Evolutionary conservation across 2,797 vertebrate species (phyloP), one percentile per base, ranked within the genome.

Genomic region (Selene dorsalis): DNA sequence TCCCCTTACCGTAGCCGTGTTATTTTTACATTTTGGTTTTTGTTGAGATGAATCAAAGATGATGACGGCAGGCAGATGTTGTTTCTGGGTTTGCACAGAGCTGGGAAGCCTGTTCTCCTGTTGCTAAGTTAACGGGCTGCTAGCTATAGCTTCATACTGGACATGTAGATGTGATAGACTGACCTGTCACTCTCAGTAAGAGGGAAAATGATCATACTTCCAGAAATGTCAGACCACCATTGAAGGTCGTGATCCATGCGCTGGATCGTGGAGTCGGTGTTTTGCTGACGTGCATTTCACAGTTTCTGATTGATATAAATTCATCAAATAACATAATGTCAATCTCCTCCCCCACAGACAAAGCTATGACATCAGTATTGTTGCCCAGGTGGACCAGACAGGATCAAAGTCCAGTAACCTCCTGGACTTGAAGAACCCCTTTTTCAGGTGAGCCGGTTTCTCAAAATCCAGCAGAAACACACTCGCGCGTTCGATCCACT

Each of bases 351-450:
- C 69, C 82, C 41, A 52, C 93, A 98, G 97, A 93, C 97, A 98
- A 93, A 98, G 97, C 94, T 98, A 98, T 55, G 97, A 98, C 92
- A 98, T 98, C 95, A 98, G 97, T 95, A 96, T 98, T 94, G 97
- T 98, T 84, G 97, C 97, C 84, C 97, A 98, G 94, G 97, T 98
- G 62, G 97, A 98, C 93, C 97, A 98, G 95, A 98, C 97, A 0
- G 97, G 97, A 89, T 98, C 97, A 89, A 98, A 98, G 85, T 98
- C 97, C 92, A 98, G 96, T 93, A 98, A 98, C 91, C 95, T 97
- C 58, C 95, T 98, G 84, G 97, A 98, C 89, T 96, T 98, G 92
- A 98, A 98, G 94, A 98, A 98, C 86, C 97, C 97, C 22, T 98
- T 98, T 92, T 98, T 98, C 94, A 97, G 97, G 97, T 97, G 90